phyloP scores from a whole-genome alignment of 2,797 vertebrate species.

The Arnoldichthys spilopterus region DNA sequence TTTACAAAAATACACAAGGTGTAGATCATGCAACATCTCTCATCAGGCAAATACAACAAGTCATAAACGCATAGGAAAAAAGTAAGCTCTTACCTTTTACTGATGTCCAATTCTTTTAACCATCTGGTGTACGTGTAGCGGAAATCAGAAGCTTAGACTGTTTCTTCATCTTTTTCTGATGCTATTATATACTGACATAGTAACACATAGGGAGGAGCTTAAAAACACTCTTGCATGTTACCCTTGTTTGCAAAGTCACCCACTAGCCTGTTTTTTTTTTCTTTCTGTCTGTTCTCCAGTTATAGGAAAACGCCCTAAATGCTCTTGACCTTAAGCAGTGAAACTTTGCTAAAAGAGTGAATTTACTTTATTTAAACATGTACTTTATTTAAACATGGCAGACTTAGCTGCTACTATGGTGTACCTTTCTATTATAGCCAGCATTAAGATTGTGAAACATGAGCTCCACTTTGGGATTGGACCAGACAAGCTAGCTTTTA shows the following conservation, averaged over 20 bases:
- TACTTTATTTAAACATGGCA: too few relatives aligned
- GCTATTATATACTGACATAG: slow-evolving; percentile 39
- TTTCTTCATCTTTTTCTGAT: slow-evolving; percentile 48
- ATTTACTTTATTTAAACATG: too few relatives aligned
- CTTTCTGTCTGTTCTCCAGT: neutral
- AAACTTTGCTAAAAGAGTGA: too few relatives aligned
- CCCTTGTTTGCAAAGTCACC: slow-evolving; percentile 32
- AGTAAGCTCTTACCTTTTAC: slow-evolving; percentile 22
- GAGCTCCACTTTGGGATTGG: too few relatives aligned
- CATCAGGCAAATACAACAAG: neutral
- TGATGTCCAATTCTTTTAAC: neutral
- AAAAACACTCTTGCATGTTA: neutral
- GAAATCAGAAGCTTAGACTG: slow-evolving; percentile 1
- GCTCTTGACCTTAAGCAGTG: neutral
- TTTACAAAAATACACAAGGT: too few relatives aligned
- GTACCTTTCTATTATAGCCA: too few relatives aligned
- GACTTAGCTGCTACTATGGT: too few relatives aligned
- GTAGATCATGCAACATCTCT: neutral
- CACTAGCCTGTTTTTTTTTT: neutral
- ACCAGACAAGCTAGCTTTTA: too few relatives aligned
- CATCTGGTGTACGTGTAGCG: neutral
- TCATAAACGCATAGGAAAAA: neutral
- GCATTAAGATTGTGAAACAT: too few relatives aligned
- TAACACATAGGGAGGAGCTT: slow-evolving; percentile 51
- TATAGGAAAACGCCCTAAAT: neutral